A percentile compares a stretch with the other conserved stretches of the same genome.
These are phyloP conservation scores for Monomorium pharaonis DNA, from an alignment of 1,140 invertebrate species.

Conservation along the genomic window DNA sequence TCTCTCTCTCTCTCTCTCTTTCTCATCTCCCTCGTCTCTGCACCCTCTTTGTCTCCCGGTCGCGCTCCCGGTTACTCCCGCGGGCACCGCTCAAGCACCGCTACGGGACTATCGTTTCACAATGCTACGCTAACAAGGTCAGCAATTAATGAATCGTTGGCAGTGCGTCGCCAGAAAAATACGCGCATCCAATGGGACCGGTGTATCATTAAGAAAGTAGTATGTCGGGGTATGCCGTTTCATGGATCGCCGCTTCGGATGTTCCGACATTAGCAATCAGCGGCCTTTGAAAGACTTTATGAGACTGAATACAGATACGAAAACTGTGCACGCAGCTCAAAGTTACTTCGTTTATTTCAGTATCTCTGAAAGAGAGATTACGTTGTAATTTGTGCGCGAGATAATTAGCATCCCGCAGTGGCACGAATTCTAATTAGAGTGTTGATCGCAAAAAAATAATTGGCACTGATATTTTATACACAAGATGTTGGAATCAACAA, in stretches of 20 bases:
- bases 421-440: constrained; percentile 23
- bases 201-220: constrained; percentile 63
- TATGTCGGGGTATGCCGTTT: constrained; percentile 8
- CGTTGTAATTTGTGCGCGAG: background rate
- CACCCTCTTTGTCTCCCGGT: constrained; percentile 50
- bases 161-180: constrained; percentile 72
- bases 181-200: constrained; percentile 58
- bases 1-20: constrained; percentile 24
- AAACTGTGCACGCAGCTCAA: background rate
- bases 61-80: constrained; percentile 58
- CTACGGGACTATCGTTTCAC: constrained; percentile 72
- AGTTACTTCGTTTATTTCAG: constrained; percentile 25
- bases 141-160: constrained; percentile 79
- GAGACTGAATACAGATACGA: constrained; percentile 10
- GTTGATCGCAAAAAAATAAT: constrained; percentile 36
- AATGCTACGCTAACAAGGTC: constrained; percentile 79
- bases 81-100: constrained; percentile 70
- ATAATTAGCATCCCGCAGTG: constrained; percentile 23
- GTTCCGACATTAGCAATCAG: constrained; percentile 53
- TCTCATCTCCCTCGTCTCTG: constrained; percentile 6
- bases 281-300: constrained; percentile 15
- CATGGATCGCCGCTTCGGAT: constrained; percentile 42
- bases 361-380: constrained; percentile 36
- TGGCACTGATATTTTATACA: background rate
- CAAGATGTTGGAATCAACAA: background rate